Percentiles rank a stretch among this genome's conserved stretches.
phyloP scores from a whole-genome alignment of 2,888 invertebrate genomes.

The Meganola albula region DNA sequence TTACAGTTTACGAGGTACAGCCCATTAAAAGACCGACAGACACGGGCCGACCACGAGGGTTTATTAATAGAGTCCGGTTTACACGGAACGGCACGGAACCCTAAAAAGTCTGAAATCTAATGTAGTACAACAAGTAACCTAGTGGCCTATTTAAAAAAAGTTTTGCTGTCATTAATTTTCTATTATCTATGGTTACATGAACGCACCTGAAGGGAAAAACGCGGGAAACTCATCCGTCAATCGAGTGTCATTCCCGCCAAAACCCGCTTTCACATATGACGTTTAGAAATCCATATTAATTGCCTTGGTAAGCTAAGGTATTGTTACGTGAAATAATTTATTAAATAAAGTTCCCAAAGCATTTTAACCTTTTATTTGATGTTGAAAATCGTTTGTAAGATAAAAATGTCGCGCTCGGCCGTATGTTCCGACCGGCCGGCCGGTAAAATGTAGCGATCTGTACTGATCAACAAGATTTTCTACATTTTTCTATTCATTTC shows the following conservation, averaged over 20 bases:
- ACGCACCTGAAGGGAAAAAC: constrained; percentile 69
- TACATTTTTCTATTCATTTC: constrained; percentile 62
- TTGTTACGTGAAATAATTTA: no score
- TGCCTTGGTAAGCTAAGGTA: no score
- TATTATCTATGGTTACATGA: constrained; percentile 56
- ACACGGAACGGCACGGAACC: no score
- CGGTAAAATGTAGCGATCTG: constrained; percentile 62
- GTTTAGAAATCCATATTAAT: constrained; percentile 58
- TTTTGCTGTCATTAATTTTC: constrained; percentile 40
- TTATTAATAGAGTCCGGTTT: no score
- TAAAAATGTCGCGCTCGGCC: constrained; percentile 13
- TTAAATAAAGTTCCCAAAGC: no score
- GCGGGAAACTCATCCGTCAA: constrained; percentile 70
- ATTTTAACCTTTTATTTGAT: background rate
- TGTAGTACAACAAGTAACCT: no score
- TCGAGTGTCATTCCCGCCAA: constrained; percentile 52
- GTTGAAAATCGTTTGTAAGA: background rate
- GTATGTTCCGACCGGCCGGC: constrained; percentile 62
- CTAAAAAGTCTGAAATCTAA: no score
- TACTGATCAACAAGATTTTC: constrained; percentile 58
- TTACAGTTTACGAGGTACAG: no score
- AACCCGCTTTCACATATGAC: constrained; percentile 44
- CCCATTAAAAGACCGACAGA: no score
- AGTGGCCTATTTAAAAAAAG: no score
- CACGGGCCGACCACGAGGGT: no score